phyloP scores from a whole-genome alignment of 2,797 vertebrate species.

The Siniperca scherzeri region DNA sequence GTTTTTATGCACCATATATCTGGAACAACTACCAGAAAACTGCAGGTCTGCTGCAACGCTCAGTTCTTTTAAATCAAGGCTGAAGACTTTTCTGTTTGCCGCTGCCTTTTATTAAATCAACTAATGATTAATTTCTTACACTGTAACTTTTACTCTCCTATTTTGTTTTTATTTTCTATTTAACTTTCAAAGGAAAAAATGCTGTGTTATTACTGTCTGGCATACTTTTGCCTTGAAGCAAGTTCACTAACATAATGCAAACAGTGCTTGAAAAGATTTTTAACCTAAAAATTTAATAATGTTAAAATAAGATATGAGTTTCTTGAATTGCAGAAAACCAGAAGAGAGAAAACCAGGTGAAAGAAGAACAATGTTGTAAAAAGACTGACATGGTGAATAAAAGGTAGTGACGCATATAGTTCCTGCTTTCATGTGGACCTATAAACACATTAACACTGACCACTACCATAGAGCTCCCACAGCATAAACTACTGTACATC shows the following conservation, averaged over 20 bases:
- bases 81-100: too few relatives aligned
- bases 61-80: too few relatives aligned
- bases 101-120: too few relatives aligned
- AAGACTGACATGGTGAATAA: slow-evolving; percentile 18
- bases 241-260: not conserved
- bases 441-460: slow-evolving; percentile 43
- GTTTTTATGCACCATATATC: too few relatives aligned
- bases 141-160: too few relatives aligned
- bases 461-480: not conserved
- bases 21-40: too few relatives aligned
- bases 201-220: not conserved
- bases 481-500: slow-evolving; percentile 6
- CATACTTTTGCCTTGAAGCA: not conserved
- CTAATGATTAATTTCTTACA: too few relatives aligned
- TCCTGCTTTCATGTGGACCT: slow-evolving; percentile 36
- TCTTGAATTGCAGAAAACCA: not conserved
- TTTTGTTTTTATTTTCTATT: too few relatives aligned
- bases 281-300: not conserved
- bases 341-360: slow-evolving; percentile 17
- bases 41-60: too few relatives aligned
- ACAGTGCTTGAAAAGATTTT: not conserved
- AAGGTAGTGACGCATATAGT: slow-evolving; percentile 31
- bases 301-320: not conserved
- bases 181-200: too few relatives aligned
- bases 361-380: slow-evolving; percentile 24